These are phyloP conservation scores for Clarias magur DNA, from an alignment of 2,113 vertebrate genomes.

Conservation along the genomic window DNA sequence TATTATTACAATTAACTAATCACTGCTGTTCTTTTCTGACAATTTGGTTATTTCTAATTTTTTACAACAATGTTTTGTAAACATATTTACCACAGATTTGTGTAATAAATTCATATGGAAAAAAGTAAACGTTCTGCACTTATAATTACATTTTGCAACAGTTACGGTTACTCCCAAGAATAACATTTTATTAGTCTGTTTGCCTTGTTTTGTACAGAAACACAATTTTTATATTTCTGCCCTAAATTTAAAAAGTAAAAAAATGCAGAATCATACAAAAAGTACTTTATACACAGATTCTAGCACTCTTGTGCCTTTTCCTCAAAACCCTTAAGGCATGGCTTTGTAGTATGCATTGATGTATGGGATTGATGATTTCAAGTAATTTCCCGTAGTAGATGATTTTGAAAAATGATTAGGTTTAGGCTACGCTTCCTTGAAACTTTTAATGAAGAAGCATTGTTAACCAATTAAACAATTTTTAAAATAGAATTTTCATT, in stretches of 20 bases:
- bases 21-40: neutral
- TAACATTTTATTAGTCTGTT: neutral
- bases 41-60: neutral
- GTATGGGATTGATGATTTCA: neutral
- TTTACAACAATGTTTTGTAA: neutral
- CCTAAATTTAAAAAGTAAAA: no score
- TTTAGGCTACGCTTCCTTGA: neutral
- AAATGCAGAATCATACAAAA: neutral
- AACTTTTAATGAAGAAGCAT: neutral
- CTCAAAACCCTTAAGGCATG: neutral
- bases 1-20: neutral
- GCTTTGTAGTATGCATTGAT: neutral
- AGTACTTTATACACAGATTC: neutral
- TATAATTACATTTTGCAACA: neutral
- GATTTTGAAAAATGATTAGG: neutral
- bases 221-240: neutral
- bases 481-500: neutral
- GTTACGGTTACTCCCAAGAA: neutral
- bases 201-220: neutral
- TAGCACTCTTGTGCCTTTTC: neutral
- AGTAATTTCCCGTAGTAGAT: neutral
- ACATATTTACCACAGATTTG: neutral
- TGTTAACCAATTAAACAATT: neutral
- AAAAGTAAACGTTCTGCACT: neutral
- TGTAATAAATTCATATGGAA: constrained; percentile 2